Evolutionary conservation across 2,888 invertebrate genomes (phyloP).

Genomic region (Cheilosia grossa): DNA sequence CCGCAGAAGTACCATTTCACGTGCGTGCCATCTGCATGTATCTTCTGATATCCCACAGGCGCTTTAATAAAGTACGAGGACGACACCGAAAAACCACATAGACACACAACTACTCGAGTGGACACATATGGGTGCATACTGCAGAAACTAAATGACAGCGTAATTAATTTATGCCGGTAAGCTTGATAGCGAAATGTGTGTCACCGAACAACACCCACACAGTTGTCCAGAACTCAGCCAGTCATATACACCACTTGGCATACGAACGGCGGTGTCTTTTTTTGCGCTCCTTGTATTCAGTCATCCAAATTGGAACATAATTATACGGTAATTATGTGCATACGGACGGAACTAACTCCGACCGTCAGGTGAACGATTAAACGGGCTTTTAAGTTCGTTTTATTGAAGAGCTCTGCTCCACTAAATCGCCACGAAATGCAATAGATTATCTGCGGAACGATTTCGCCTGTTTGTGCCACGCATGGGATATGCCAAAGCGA

Average conservation of each 20-base stretch:
- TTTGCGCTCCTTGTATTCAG: neutral
- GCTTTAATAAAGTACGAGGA: neutral
- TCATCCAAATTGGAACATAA: conserved; percentile 16
- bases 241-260: neutral
- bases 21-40: neutral
- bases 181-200: neutral
- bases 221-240: neutral
- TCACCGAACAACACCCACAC: neutral
- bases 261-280: too few species aligned
- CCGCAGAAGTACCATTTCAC: neutral
- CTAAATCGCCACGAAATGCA: neutral
- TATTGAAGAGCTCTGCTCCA: conserved; percentile 1
- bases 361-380: conserved; percentile 22
- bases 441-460: neutral
- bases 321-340: conserved; percentile 24
- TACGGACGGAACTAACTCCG: conserved; percentile 21
- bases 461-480: neutral
- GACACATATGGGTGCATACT: neutral
- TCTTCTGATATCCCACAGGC: neutral
- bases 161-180: conserved; percentile 3
- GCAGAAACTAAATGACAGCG: neutral
- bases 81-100: neutral
- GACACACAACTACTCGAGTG: neutral
- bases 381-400: conserved; percentile 18
- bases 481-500: neutral